Base-by-base conservation (phyloP, 37 sponge, comb jelly and placozoan genomes). In the Amphimedon queenslandica region DNA sequence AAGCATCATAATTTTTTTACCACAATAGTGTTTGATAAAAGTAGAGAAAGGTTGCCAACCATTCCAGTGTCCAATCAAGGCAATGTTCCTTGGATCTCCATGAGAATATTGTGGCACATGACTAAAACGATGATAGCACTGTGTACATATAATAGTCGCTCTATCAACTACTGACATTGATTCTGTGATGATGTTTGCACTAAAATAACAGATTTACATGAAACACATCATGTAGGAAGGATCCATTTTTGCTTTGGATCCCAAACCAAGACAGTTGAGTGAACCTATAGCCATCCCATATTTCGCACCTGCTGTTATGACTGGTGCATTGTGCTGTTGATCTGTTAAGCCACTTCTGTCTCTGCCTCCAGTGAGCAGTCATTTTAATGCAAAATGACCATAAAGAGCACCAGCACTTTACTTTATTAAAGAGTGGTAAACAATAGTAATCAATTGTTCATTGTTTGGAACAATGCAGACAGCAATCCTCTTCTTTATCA, bases 41-140 rank as follows among this genome's bases (percentile, higher is more conserved):
- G n/a, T n/a, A n/a, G n/a, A n/a, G n/a, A n/a, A n/a, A n/a, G n/a
- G n/a, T n/a, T n/a, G 65, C 65, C 65, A 76, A 21, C 77, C 77
- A 76, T 76, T 66, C 77, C 77, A 76, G 34, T 76, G 77, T 29
- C 77, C 77, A 25, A 76, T 64, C 33, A 76, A 41, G n/a, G 66
- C 77, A 40, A 76, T 63, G 32, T 76, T 76, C 27, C 77, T 11
- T 27, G 77, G 77, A 65, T 76, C 77, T 41, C 77, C 66, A 32
- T 47, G 51, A 31, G 72, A 31, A 55, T 33, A 25, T 51, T 76
- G 35, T 20, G 66, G 66, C 25, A 10, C 32, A 40, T 76, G 77
- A 23, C 42, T 10, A 11, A 76, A 65, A 11, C 32, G 23, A 18
- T 21, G 42, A 55, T 57, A 55, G 53, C 74, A 73, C 28, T 53